These are phyloP conservation scores for Chloroclystis v-ata DNA, from an alignment of 2,888 invertebrate species.

Conservation along the genomic window DNA sequence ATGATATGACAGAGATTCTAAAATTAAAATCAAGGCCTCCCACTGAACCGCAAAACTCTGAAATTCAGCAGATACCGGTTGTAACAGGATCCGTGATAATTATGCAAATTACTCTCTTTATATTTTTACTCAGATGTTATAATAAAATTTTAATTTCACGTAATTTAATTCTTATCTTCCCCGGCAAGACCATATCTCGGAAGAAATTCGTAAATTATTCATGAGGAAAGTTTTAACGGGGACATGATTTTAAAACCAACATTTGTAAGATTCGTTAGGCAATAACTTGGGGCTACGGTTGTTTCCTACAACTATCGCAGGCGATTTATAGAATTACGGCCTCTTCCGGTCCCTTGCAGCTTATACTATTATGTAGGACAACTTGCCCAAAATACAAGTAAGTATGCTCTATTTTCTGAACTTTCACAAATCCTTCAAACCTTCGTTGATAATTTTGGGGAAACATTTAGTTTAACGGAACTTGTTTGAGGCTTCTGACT, in stretches of 20 bases:
- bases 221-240: conserved; percentile 75
- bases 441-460: no score
- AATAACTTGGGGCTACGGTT: conserved; percentile 51
- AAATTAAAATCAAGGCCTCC: conserved; percentile 1
- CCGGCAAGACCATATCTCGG: conserved; percentile 71
- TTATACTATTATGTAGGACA: conserved; percentile 1
- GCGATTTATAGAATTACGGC: conserved; percentile 17
- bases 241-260: conserved; percentile 75
- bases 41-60: conserved; percentile 14
- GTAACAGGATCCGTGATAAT: conserved; percentile 46
- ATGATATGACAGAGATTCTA: neutral
- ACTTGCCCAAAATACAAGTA: neutral
- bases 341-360: conserved; percentile 11
- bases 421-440: no score
- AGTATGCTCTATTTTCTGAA: neutral
- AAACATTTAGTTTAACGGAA: no score
- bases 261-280: conserved; percentile 66
- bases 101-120: conserved; percentile 66
- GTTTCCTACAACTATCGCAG: conserved; percentile 27
- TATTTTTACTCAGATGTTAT: conserved; percentile 65
- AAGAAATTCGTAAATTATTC: conserved; percentile 76
- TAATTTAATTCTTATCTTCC: conserved; percentile 74
- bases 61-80: conserved; percentile 25
- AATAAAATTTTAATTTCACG: conserved; percentile 70
- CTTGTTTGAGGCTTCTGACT: no score